Base-by-base conservation (phyloP, 1,140 invertebrate genomes). In the Chionoecetes opilio region DNA sequence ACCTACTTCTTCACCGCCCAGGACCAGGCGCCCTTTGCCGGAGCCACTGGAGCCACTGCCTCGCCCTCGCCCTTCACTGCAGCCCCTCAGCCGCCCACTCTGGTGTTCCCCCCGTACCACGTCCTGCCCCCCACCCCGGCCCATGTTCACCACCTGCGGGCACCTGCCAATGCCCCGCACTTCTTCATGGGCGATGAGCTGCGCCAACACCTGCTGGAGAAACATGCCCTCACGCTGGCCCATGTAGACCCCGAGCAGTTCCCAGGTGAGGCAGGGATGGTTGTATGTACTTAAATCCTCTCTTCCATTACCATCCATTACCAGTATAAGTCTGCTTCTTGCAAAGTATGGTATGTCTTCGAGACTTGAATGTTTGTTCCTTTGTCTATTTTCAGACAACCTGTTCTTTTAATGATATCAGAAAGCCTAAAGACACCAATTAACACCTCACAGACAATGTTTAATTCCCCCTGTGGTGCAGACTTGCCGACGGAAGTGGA, bases 1-100 rank as follows among this genome's bases (percentile, higher is more conserved):
- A 99, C 99, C 8, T 99, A 99, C 97, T 99, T 99, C 97, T 99
- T 99, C 96, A 97, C 97, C 63, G 97, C 97, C 82, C 97, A 97
- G 93, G 97, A 97, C 82, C 96, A 97, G 37, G 93, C 96, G 92
- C 96, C 95, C 88, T 97, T 89, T 37, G 35, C 75, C 11, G 95
- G 92, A 37, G 82, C 87, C 35, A 89, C 46, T 84, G 94, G 82
- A 75, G 93, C 88, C 21, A 82, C 94, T 53, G 46, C 85, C 17
- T 95, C 89, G 34, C 26, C 98, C 98, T 90, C 91, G 6, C 46
- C 93, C 11, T 94, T 94, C 41, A 46, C 94, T 91, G 41, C 93
- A 63, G 41, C 91, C 35, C 93, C 90, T 11, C 86, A 75, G 29
- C 91, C 95, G 29, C 91, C 95, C 17, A 29, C 94, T 9, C 37